phyloP scores from a whole-genome alignment of 2,797 vertebrate genomes.

The Menidia menidia region DNA sequence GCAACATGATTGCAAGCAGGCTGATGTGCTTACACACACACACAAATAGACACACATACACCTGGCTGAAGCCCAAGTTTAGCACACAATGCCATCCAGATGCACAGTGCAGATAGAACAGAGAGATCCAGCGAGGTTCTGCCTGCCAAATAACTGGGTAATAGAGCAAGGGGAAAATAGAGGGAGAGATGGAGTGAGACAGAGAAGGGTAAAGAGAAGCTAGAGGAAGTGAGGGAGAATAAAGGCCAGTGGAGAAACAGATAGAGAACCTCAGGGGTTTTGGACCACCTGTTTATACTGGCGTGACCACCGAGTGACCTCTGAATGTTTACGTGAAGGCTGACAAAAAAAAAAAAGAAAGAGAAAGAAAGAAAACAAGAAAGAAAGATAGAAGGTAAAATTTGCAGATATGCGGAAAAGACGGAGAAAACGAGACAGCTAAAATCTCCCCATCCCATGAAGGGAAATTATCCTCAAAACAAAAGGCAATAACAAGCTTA shows the following conservation, averaged over 20 bases:
- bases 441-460: slow-evolving; percentile 72
- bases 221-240: slow-evolving; percentile 35
- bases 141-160: slow-evolving; percentile 72
- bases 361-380: not conserved
- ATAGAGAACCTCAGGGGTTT: slow-evolving; percentile 56
- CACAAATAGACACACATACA: slow-evolving; percentile 37
- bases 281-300: slow-evolving; percentile 66
- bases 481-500: slow-evolving; percentile 85
- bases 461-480: slow-evolving; percentile 82
- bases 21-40: slow-evolving; percentile 14
- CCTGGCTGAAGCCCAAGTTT: slow-evolving; percentile 74
- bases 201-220: slow-evolving; percentile 21
- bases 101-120: slow-evolving; percentile 77
- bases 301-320: slow-evolving; percentile 68
- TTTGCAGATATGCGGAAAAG: slow-evolving; percentile 48
- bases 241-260: slow-evolving; percentile 34
- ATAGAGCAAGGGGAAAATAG: slow-evolving; percentile 38
- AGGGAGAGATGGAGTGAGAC: not conserved
- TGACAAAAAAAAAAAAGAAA: slow-evolving; percentile 2
- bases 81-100: slow-evolving; percentile 81
- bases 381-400: slow-evolving; percentile 17
- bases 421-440: slow-evolving; percentile 67
- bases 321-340: slow-evolving; percentile 45
- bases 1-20: slow-evolving; percentile 54
- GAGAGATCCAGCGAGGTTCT: slow-evolving; percentile 67